Percentiles rank a stretch among this genome's conserved stretches.
Evolutionary conservation across 2,113 vertebrate genomes (phyloP).

Genomic region (Eolophus roseicapilla): DNA sequence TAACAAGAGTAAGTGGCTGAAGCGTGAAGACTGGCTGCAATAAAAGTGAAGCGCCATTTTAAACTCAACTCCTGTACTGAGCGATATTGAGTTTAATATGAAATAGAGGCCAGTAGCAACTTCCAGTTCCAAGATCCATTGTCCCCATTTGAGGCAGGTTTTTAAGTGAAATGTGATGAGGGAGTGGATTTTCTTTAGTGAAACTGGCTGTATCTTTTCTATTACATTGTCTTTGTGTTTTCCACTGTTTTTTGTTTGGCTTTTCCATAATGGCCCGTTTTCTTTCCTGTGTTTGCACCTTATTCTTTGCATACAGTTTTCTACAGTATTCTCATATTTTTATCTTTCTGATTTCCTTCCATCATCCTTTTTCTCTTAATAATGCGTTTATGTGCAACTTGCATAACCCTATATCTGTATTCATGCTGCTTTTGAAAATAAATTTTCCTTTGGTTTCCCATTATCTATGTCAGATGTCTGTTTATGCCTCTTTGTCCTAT

Average conservation of each 20-base stretch:
- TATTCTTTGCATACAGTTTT: background rate
- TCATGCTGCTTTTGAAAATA: background rate
- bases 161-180: background rate
- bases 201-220: background rate
- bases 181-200: background rate
- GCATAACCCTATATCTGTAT: background rate
- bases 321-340: background rate
- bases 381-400: background rate
- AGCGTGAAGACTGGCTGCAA: background rate
- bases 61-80: background rate
- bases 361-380: background rate
- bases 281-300: background rate
- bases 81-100: background rate
- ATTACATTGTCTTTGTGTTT: background rate
- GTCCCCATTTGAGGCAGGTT: background rate
- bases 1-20: constrained; percentile 87
- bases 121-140: background rate
- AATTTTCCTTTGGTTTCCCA: background rate
- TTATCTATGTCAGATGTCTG: background rate
- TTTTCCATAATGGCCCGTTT: background rate
- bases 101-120: background rate
- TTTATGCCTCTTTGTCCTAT: background rate
- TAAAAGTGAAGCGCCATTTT: background rate
- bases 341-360: background rate
- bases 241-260: background rate